Evolutionary conservation across 2,888 invertebrate genomes (phyloP).

Genomic region (Tineola bisselliella): DNA sequence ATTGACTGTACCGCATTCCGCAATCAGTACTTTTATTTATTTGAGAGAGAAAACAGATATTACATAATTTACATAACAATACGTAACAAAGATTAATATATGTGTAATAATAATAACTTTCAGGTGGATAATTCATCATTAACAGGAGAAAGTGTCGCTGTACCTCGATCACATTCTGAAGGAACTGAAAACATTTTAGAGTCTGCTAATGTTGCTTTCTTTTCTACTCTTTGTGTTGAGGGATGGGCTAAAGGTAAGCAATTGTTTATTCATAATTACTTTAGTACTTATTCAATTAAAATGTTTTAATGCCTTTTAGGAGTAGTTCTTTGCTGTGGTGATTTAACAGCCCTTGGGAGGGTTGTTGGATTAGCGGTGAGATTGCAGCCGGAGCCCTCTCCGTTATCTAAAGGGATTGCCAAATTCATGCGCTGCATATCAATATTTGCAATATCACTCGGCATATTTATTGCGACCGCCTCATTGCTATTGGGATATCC

Average conservation of each 20-base stretch:
- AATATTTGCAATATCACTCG: constrained; percentile 87
- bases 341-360: constrained; percentile 82
- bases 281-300: too few relatives aligned
- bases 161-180: constrained; percentile 84
- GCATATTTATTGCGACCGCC: constrained; percentile 93
- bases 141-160: constrained; percentile 93
- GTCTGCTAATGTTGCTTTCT: constrained; percentile 92
- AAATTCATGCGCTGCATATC: constrained; percentile 98
- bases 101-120: not conserved
- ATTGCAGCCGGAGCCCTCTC: constrained; percentile 92
- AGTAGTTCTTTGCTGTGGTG: constrained; percentile 90
- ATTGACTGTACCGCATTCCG: too few relatives aligned
- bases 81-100: too few relatives aligned
- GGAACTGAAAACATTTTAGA: constrained; percentile 92
- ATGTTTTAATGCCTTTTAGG: constrained; percentile 26
- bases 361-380: constrained; percentile 93
- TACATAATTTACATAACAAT: too few relatives aligned
- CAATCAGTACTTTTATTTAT: too few relatives aligned
- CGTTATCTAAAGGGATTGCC: constrained; percentile 94
- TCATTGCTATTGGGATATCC: constrained; percentile 95
- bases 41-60: too few relatives aligned
- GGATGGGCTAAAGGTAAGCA: constrained; percentile 81
- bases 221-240: constrained; percentile 94
- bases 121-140: constrained; percentile 92
- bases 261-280: too few relatives aligned